Conservation (phyloP, 35 echinoderm and acorn worm genomes). For the Strongylocentrotus purpuratus region DNA sequence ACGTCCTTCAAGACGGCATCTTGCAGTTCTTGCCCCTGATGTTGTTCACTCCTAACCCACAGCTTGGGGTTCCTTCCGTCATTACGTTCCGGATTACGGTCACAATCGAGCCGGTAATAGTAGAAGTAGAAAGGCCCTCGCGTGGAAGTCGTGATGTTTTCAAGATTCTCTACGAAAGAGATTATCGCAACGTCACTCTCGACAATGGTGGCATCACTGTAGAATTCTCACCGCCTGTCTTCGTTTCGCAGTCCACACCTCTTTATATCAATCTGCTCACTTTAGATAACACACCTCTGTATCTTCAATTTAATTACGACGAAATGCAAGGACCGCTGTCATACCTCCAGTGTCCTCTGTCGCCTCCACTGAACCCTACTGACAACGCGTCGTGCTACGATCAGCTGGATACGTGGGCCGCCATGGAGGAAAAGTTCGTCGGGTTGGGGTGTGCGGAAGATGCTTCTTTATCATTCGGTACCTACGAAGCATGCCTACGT, state of each 20-base stretch:
- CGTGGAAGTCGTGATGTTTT: background rate
- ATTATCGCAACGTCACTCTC: background rate
- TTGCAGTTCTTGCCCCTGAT: background rate
- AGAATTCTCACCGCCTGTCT: slow-evolving; percentile 15
- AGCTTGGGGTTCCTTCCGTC: background rate
- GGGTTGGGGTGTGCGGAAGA: slow-evolving; percentile 13
- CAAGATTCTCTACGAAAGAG: slow-evolving; percentile 3
- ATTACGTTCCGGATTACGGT: background rate
- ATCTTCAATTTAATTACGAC: background rate
- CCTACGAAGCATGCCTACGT: slow-evolving; percentile 4
- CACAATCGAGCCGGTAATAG: background rate
- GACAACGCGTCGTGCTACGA: background rate
- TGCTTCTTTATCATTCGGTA: background rate
- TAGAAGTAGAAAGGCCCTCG: background rate
- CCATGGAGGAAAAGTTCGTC: background rate
- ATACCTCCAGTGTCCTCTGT: background rate
- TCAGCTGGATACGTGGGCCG: background rate
- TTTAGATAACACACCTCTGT: background rate
- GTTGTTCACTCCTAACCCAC: background rate
- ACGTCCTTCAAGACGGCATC: background rate
- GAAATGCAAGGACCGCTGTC: background rate
- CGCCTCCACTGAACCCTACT: background rate
- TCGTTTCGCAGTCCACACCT: background rate
- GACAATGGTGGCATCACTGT: background rate
- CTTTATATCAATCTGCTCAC: slow-evolving; percentile 13